Evolutionary conservation across 1,140 invertebrate species (phyloP), one percentile per base, ranked within the genome.

Genomic region (Trypoxylus dichotomus): DNA sequence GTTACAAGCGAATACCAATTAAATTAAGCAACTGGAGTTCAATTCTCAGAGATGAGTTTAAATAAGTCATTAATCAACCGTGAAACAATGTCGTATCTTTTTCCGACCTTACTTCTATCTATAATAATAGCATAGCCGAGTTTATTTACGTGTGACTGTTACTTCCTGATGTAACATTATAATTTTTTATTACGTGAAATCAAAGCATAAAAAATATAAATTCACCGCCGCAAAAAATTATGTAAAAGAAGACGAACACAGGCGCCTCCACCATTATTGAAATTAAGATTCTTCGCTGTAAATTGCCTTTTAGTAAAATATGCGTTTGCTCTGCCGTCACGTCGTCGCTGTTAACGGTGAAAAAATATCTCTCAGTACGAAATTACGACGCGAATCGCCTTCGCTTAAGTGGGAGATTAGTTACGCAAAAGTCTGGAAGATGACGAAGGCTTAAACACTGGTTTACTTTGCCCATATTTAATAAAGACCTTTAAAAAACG

Each of bases 251-350:
- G 11, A 13, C 27, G 24, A 3, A 68, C 15, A 8, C 60, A 21
- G 60, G 19, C 60, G 60, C 60, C 60, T 68, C 27, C 21, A 15
- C 60, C 60, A 68, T 68, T 68, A 68, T 68, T 68, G 60, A 68
- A 68, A 68, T 68, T 68, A 68, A 68, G 24, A 58, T 58, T 8
- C 24, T 25, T 15, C 27, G 10, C 60, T 2, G 7, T 27, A 68
- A 68, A 68, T 68, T 68, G 60, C 21, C 60, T 24, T 27, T 68
- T 29, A 68, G 11, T 13, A 24, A 24, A 68, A 68, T 68, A 29
- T 68, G 21, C 24, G 60, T 6, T 29, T 25, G 11, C 60, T 68
- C 10, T 13, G 24, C 15, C 15, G 21, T 19, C 24, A 8, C 24
- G 60, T 8, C 24, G 60, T 8, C 24, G 60, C 3, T 11, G 15